Conservation (phyloP, 1,140 invertebrate genomes). For the Phenacoccus solenopsis region DNA sequence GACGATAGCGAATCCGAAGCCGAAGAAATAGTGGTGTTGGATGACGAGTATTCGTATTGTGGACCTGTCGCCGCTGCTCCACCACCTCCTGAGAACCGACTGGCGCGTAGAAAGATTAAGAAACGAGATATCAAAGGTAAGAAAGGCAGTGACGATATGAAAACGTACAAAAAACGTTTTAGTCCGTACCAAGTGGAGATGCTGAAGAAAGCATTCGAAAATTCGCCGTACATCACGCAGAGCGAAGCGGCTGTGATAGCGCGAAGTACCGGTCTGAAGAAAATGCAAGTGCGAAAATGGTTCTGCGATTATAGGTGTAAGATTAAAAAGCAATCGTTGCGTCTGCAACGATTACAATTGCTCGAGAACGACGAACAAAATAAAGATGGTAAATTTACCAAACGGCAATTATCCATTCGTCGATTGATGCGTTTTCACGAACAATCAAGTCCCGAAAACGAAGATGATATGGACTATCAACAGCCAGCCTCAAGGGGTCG, state of each 20-base stretch:
- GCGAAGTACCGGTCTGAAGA: background rate
- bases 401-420: background rate
- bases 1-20: background rate
- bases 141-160: background rate
- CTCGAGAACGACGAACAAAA: background rate
- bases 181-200: background rate
- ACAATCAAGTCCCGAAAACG: background rate
- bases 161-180: slow-evolving; percentile 3
- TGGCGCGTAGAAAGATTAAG: background rate
- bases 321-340: background rate
- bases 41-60: background rate
- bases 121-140: background rate
- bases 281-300: slow-evolving; percentile 6
- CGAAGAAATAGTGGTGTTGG: background rate
- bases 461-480: background rate
- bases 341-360: background rate
- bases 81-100: background rate
- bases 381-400: background rate
- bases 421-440: background rate
- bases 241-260: background rate
- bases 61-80: too few relatives aligned
- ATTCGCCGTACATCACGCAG: slow-evolving; percentile 4
- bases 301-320: slow-evolving; percentile 8
- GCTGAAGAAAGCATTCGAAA: background rate
- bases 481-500: too few relatives aligned